A percentile compares a stretch with the other conserved stretches of the same genome.
phyloP scores from a whole-genome alignment of 1,140 invertebrate genomes.

The Diplogasteroides magnus region DNA sequence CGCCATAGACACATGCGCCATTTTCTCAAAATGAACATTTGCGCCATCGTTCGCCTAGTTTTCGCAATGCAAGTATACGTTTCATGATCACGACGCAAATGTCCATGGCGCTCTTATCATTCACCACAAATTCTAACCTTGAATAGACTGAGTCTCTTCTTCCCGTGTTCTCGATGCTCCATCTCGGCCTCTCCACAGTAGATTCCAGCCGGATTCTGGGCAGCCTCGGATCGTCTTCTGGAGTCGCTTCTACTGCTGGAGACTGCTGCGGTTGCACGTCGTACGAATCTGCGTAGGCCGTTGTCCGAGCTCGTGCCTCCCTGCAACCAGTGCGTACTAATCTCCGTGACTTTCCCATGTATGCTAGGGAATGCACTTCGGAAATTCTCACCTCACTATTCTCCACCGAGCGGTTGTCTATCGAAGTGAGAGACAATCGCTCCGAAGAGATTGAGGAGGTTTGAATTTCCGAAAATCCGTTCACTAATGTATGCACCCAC shows the following conservation, averaged over 20 bases:
- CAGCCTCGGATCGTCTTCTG: constrained; percentile 7
- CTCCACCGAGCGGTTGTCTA: too few relatives aligned
- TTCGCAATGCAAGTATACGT: too few relatives aligned
- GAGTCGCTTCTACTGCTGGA: neutral
- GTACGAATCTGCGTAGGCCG: neutral
- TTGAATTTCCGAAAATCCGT: too few relatives aligned
- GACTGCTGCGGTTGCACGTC: neutral
- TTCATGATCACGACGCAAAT: too few relatives aligned
- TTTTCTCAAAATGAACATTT: too few relatives aligned
- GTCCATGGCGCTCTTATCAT: too few relatives aligned
- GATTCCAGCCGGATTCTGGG: constrained; percentile 13
- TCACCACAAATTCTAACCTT: neutral
- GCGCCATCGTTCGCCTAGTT: too few relatives aligned
- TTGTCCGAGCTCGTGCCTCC: neutral
- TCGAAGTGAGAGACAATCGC: too few relatives aligned
- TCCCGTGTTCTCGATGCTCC: constrained; percentile 3
- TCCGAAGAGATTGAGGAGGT: too few relatives aligned
- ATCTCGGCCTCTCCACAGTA: constrained; percentile 12
- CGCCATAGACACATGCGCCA: too few relatives aligned
- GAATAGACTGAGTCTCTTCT: constrained; percentile 18
- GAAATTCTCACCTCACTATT: too few relatives aligned
- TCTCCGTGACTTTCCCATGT: neutral
- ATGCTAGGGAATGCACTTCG: neutral
- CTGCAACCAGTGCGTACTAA: neutral
- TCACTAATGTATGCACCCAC: too few relatives aligned